Evolutionary conservation across 2,888 invertebrate genomes (phyloP), one percentile per base, ranked within the genome.

Genomic region (Sipha maydis): DNA sequence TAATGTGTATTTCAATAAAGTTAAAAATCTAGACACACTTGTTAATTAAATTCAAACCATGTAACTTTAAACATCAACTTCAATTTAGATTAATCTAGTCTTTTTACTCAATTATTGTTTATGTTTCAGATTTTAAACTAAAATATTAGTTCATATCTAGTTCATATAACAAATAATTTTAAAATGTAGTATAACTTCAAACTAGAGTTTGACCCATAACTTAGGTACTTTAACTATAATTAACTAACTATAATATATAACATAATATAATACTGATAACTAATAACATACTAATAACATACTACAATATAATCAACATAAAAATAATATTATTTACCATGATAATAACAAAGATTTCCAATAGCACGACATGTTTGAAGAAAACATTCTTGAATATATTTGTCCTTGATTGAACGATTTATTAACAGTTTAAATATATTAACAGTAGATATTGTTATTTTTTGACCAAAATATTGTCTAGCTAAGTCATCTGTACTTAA

Each of bases 281-380:
- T n/a, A n/a, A n/a, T n/a, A n/a, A n/a, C n/a, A n/a, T n/a, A n/a
- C n/a, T n/a, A n/a, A n/a, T n/a, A n/a, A n/a, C n/a, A n/a, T n/a
- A n/a, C n/a, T n/a, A n/a, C n/a, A n/a, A n/a, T n/a, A n/a, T n/a
- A n/a, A n/a, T n/a, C 4, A 34, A 34, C 34, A 34, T 34, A 34
- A 3, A 7, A 83, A 73, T 67, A 11, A 61, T 67, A 17, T 67
- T 85, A 67, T 38, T 86, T 79, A 88, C 86, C 86, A 82, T 88
- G 79, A 34, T 88, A 88, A 80, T 88, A 88, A 82, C 86, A 88
- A 41, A 88, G 79, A 75, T 88, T 88, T n/a, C 80, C 86, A 41
- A 88, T 11, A 17, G 73, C 79, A 88, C 86, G 86, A n/a, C 86
- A 71, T 73, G 71, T 28, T n/a, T 88, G 86, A 75, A 75, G 38